These are phyloP conservation scores for Unio pictorum DNA, from an alignment of 2,888 invertebrate species.

Conservation along the genomic window DNA sequence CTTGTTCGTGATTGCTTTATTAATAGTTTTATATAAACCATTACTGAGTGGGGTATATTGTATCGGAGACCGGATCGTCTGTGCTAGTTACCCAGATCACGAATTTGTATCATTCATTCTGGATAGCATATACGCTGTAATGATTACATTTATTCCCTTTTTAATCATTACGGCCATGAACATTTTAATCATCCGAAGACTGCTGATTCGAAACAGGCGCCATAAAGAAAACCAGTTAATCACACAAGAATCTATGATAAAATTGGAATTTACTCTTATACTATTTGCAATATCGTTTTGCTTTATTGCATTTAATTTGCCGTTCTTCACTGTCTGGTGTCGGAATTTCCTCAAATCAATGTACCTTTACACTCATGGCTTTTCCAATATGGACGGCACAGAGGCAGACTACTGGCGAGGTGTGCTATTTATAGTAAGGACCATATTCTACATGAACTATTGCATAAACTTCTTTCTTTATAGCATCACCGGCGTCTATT, in stretches of 20 bases:
- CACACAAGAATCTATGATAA: conserved; percentile 57
- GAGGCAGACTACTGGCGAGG: conserved; percentile 41
- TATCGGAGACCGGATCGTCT: conserved; percentile 25
- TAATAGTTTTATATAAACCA: conserved; percentile 62
- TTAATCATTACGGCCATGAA: conserved; percentile 57
- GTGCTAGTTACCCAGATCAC: conserved; percentile 39
- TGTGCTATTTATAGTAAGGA: conserved; percentile 49
- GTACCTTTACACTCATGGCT: conserved; percentile 4
- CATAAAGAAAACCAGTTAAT: conserved; percentile 34
- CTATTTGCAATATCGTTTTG: conserved; percentile 64
- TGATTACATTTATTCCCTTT: conserved; percentile 58
- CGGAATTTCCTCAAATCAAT: conserved; percentile 23
- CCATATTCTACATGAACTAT: conserved; percentile 65
- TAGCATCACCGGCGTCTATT: conserved; percentile 63
- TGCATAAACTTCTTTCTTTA: conserved; percentile 68
- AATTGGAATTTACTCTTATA: conserved; percentile 64
- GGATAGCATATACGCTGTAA: conserved; percentile 55
- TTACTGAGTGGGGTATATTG: conserved; percentile 49
- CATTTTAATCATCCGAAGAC: conserved; percentile 48
- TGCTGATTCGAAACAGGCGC: conserved; percentile 34
- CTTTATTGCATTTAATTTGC: conserved; percentile 66
- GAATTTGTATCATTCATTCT: conserved; percentile 48
- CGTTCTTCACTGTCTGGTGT: conserved; percentile 64
- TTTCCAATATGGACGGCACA: not conserved
- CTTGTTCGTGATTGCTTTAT: conserved; percentile 41